Evolutionary conservation across 2,888 invertebrate species (phyloP).

Genomic region (Amphiduros pacificus): DNA sequence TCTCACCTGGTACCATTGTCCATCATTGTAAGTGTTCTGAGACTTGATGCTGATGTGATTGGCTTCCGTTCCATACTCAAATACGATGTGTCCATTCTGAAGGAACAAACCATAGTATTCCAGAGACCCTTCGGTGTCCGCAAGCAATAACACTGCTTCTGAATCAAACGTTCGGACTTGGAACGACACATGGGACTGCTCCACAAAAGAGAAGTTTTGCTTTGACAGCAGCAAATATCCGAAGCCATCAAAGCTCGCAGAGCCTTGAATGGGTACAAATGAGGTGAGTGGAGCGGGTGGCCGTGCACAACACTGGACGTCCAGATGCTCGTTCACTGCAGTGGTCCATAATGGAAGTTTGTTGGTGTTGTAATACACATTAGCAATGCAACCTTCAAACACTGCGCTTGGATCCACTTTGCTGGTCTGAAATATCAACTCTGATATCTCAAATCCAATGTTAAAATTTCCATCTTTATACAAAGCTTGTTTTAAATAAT

Average conservation of each 20-base stretch:
- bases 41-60: neutral
- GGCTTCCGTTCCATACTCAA: conserved; percentile 13
- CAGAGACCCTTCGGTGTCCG: conserved; percentile 3
- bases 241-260: conserved; percentile 31
- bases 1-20: conserved; percentile 34
- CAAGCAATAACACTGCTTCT: conserved; percentile 30
- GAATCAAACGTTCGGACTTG: conserved; percentile 34
- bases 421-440: too few relatives aligned
- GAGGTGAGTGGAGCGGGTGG: conserved; percentile 17
- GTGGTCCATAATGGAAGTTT: conserved; percentile 33
- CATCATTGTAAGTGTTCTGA: conserved; percentile 28
- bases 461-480: too few relatives aligned
- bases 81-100: conserved; percentile 23
- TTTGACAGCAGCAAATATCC: conserved; percentile 22
- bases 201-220: conserved; percentile 14
- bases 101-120: conserved; percentile 5
- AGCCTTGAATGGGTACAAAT: conserved; percentile 12
- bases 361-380: conserved; percentile 25
- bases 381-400: conserved; percentile 37
- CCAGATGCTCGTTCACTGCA: conserved; percentile 17
- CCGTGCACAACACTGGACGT: conserved; percentile 29
- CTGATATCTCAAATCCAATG: too few relatives aligned
- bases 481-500: too few relatives aligned
- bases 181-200: conserved; percentile 23
- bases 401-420: too few relatives aligned